These are phyloP conservation scores for Sciurus carolinensis DNA, from an alignment of 2,797 vertebrate species.

Conservation along the genomic window DNA sequence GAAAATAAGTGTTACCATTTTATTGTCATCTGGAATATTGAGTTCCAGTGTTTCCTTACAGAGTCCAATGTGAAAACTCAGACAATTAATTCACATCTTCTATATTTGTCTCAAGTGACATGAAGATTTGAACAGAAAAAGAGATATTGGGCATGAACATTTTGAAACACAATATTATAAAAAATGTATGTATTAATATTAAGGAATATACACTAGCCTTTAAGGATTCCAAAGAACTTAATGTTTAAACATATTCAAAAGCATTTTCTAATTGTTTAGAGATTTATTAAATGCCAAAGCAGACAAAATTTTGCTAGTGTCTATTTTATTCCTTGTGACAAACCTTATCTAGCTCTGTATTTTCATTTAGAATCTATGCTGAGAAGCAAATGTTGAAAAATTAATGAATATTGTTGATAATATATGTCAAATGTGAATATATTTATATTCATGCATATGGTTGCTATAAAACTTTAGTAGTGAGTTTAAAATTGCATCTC, in stretches of 20 bases:
- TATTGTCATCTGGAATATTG: neutral
- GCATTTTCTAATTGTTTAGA: constrained; percentile 44
- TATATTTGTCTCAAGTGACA: neutral
- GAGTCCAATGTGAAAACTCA: constrained; percentile 24
- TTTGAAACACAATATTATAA: constrained; percentile 9
- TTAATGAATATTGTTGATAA: neutral
- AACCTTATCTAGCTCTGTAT: neutral
- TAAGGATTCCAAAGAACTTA: neutral
- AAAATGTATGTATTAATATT: neutral
- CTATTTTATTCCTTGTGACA: neutral
- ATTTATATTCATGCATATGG: neutral
- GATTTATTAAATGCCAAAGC: constrained; percentile 21
- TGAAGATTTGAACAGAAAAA: constrained; percentile 8
- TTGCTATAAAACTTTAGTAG: neutral
- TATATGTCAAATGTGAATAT: neutral
- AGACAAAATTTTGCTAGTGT: constrained; percentile 25
- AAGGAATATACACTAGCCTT: neutral
- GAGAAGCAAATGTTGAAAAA: neutral
- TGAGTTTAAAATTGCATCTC: constrained; percentile 25
- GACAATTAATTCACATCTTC: neutral
- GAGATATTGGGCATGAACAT: neutral
- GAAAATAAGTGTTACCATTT: constrained; percentile 29
- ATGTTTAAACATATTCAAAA: constrained; percentile 12
- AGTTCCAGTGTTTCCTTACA: neutral
- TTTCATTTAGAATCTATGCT: constrained; percentile 35